Evolutionary conservation across 2,113 vertebrate species (phyloP), one percentile per base, ranked within the genome.

Genomic region (Bungarus multicinctus): DNA sequence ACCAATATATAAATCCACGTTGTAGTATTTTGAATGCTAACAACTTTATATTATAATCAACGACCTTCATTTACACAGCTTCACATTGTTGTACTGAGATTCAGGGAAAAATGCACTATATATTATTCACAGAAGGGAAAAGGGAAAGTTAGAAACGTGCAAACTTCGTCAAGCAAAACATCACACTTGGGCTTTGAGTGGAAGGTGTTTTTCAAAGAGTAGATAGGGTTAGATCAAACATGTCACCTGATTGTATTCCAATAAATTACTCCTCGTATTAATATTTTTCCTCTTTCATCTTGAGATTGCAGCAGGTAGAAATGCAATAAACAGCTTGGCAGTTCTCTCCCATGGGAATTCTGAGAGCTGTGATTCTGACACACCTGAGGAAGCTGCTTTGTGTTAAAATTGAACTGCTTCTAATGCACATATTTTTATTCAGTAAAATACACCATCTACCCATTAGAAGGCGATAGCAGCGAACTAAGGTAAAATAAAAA

Each of bases 1-100:
- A 85, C 39, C 53, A 93, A 87, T 57, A 90, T 88, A 94, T 85
- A 85, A 95, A 95, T 91, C 8, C 87, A n/a, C 1, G 5, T 8
- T 94, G 58, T 43, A 43, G 3, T 39, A 81, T 81, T 81, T 81
- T 18, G 20, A 81, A 81, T 81, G n/a, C 34, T 43, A 81, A 43
- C 20, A 81, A 81, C 74, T 81, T 22, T 81, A 81, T 81, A 81
- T 81, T 39, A 22, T 39, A 39, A 81, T 5, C 6, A 39, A 81
- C 3, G 7, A 7, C 2, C 74, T 43, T 81, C 34, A 22, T 81
- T 81, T 27, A 25, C n/a, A 88, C 45, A 11, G 20, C 18, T 92
- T 55, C 25, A 55, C 5, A 57, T 1, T 88, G 55, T 27, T 54
- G 64, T 94, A 27, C 45, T 94, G 86, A 93, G 92, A 91, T 14